Percentiles rank a stretch among this genome's conserved stretches.
phyloP scores from a whole-genome alignment of 2,797 vertebrate species.

The Bradypus variegatus region DNA sequence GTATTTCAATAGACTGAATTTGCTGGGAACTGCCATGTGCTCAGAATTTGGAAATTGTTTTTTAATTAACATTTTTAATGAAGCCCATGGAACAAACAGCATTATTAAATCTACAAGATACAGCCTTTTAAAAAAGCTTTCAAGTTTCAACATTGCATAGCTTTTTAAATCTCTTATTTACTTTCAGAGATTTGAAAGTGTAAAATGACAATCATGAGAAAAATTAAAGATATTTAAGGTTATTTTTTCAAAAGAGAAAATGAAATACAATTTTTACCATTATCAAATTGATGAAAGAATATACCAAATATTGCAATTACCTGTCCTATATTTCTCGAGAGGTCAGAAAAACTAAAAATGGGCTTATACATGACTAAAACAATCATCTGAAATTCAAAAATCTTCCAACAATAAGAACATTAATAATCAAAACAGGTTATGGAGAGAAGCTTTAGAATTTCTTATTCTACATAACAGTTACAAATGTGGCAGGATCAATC shows the following conservation, averaged over 20 bases:
- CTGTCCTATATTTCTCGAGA: slow-evolving; percentile 5
- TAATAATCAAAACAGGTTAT: slow-evolving; percentile 11
- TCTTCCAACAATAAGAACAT: background rate
- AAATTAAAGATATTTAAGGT: slow-evolving; percentile 4
- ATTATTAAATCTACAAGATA: background rate
- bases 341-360: background rate
- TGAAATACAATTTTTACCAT: background rate
- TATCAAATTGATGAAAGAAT: background rate
- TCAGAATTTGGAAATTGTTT: slow-evolving; percentile 32
- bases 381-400: background rate
- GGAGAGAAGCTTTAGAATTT: background rate
- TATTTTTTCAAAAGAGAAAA: slow-evolving; percentile 39
- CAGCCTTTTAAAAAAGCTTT: slow-evolving; percentile 13
- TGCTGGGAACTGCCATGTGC: slow-evolving; percentile 37
- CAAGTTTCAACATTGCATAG: background rate
- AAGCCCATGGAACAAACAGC: slow-evolving; percentile 22
- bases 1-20: slow-evolving; percentile 27
- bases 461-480: background rate
- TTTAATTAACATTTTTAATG: slow-evolving; percentile 48
- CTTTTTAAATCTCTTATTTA: slow-evolving; percentile 1
- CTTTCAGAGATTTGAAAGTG: background rate
- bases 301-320: background rate
- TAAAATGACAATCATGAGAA: background rate
- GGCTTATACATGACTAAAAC: background rate
- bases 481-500: background rate